Conservation (phyloP, 2,113 vertebrate species). For the Carettochelys insculpta region DNA sequence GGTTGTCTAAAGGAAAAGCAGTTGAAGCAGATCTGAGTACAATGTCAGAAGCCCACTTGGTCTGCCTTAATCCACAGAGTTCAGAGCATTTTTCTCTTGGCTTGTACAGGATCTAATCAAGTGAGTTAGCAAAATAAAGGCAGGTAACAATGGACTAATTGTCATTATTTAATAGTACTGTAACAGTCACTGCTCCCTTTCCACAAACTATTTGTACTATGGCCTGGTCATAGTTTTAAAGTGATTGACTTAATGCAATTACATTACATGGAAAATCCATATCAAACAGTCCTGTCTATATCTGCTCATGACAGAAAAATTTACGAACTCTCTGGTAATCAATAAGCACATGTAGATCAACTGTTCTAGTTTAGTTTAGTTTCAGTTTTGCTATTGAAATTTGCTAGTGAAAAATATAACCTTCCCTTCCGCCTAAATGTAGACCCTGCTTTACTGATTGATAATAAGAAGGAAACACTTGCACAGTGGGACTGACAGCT, state of each 20-base stretch:
- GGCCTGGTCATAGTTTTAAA: conserved; percentile 2
- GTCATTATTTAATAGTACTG: neutral
- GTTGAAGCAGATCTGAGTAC: neutral
- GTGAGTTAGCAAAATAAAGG: neutral
- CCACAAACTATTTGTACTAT: neutral
- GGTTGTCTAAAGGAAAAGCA: no score
- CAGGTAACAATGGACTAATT: neutral
- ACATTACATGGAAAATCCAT: conserved; percentile 42
- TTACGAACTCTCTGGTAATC: conserved; percentile 38
- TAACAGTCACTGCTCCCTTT: neutral
- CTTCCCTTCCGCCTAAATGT: neutral
- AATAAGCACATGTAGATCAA: conserved; percentile 39
- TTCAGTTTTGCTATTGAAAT: conserved; percentile 17
- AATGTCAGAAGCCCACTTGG: neutral
- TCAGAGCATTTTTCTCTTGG: no score
- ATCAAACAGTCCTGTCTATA: conserved; percentile 11
- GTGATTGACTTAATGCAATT: conserved; percentile 48
- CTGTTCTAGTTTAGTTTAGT: conserved; percentile 4
- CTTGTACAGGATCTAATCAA: neutral
- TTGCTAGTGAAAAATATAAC: neutral
- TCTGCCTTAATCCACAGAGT: neutral
- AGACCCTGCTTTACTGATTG: neutral
- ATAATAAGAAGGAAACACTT: neutral
- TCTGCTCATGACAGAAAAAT: conserved; percentile 49
- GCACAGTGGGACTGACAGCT: no score